A percentile compares a stretch with the other conserved stretches of the same genome.
Evolutionary conservation across 2,797 vertebrate species (phyloP).

Genomic region (Carduelis carduelis): DNA sequence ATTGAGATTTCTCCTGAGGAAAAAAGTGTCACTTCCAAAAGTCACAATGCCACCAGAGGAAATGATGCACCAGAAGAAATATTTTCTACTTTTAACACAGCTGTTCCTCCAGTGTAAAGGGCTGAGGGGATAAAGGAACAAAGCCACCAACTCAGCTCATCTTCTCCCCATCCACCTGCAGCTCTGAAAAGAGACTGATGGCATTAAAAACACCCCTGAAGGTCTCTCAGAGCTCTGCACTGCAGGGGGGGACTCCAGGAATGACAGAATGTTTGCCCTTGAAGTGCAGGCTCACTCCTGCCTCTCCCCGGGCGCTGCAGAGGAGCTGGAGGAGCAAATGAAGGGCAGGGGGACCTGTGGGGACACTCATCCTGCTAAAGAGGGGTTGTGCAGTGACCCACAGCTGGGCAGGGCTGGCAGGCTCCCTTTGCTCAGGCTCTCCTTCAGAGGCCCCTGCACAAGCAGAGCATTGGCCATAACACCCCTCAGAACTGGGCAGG

Average conservation of each 20-base stretch:
- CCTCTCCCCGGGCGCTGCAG: not conserved
- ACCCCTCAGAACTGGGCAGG: not conserved
- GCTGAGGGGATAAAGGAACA: not conserved
- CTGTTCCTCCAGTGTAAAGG: not conserved
- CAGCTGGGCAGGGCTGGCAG: not conserved
- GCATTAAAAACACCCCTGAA: not conserved
- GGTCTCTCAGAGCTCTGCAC: not conserved
- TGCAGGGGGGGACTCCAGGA: not conserved
- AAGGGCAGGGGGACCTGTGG: not conserved
- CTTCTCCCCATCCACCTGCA: not conserved
- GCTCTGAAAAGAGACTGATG: not conserved
- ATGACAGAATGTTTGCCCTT: not conserved
- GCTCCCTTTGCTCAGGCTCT: not conserved
- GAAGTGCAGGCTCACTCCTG: not conserved
- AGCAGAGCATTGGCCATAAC: accelerated
- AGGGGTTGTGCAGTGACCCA: not conserved
- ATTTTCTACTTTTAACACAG: not conserved
- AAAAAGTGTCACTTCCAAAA: not conserved
- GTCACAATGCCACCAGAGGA: not conserved
- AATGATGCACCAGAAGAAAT: not conserved
- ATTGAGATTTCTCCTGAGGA: not conserved
- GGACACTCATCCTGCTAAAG: not conserved
- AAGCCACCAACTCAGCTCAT: not conserved
- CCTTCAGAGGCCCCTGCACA: not conserved
- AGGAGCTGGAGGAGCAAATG: not conserved